These are phyloP conservation scores for Marronus borbonicus DNA, from an alignment of 2,888 invertebrate genomes.

Conservation along the genomic window DNA sequence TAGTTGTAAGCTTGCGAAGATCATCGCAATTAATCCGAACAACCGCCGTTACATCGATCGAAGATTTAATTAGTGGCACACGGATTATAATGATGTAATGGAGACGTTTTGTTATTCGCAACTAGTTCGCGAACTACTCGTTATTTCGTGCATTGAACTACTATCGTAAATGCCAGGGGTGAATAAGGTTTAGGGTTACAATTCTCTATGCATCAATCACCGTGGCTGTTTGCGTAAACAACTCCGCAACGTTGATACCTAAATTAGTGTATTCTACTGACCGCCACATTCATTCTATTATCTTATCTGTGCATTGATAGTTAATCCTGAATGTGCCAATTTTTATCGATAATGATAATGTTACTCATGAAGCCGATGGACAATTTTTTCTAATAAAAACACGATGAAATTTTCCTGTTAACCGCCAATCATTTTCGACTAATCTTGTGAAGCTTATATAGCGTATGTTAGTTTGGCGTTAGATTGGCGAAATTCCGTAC, in stretches of 20 bases:
- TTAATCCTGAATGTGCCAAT: background rate
- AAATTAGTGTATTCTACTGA: background rate
- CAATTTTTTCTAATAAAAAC: too few relatives aligned
- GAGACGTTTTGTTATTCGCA: background rate
- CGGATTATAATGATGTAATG: background rate
- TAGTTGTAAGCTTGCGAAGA: too few relatives aligned
- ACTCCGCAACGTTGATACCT: background rate
- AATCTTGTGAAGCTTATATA: too few relatives aligned
- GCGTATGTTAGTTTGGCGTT: too few relatives aligned
- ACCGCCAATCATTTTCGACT: too few relatives aligned
- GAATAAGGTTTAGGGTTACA: constrained; percentile 10
- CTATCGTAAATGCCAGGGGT: background rate
- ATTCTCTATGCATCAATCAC: background rate
- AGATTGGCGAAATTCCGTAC: too few relatives aligned
- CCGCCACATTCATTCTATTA: constrained; percentile 8
- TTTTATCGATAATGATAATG: background rate
- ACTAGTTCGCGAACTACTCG: background rate
- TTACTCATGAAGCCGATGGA: background rate
- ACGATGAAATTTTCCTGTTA: too few relatives aligned
- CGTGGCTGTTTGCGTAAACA: background rate
- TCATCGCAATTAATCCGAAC: too few relatives aligned
- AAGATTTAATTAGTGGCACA: background rate
- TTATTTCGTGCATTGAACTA: background rate
- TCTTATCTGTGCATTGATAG: constrained; percentile 5
- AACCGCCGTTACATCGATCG: too few relatives aligned